Base-by-base conservation (phyloP, 2,888 invertebrate genomes). In the Scaptomyza flava region DNA sequence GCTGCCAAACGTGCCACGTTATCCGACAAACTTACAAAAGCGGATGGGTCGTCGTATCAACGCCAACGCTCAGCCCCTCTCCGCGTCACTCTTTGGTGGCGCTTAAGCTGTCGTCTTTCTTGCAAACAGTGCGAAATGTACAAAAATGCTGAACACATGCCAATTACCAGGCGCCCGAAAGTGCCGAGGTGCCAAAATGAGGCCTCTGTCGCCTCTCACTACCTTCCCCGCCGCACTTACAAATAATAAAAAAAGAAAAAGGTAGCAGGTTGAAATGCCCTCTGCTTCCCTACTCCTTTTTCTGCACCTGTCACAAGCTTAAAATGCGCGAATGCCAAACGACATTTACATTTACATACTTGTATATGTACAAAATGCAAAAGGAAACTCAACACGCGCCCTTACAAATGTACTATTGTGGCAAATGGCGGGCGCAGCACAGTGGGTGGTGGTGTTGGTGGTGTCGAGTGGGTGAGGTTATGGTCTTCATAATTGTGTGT, bases 131-230 rank as follows among this genome's bases (percentile, higher is more conserved):
- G 88, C 82, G 86, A 82, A 82, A 66, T 81, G 77, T 81, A 82
- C 85, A 74, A 85, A 82, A 82, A 82, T 85, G 82, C 87, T 84
- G 84, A 84, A 84, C 84, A 86, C 87, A 84, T 84, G 89, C 84
- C 84, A 84, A 84, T 84, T 84, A 84, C 83, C 81, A 71, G 68
- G 64, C 59, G 54, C 67, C 67, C 68, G 38, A 71, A 80, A 72
- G 70, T 72, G 82, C 81, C 82, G 79, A 87, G 87, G 86, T 82
- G 82, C 87, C 87, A 82, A 82, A 82, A 82, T 81, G 87, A 82
- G 88, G 82, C 78, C 81, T 73, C 72, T 65, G 66, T 48, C 47
- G 42, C 60, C 17, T 11, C 41, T 6, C 4, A 27, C 27, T 27
- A 4, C 27, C 5, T 27, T 27, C 6, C 27, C 36, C 46, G 43